phyloP scores from a whole-genome alignment of 2,888 invertebrate species.

The Eilema griseolum region DNA sequence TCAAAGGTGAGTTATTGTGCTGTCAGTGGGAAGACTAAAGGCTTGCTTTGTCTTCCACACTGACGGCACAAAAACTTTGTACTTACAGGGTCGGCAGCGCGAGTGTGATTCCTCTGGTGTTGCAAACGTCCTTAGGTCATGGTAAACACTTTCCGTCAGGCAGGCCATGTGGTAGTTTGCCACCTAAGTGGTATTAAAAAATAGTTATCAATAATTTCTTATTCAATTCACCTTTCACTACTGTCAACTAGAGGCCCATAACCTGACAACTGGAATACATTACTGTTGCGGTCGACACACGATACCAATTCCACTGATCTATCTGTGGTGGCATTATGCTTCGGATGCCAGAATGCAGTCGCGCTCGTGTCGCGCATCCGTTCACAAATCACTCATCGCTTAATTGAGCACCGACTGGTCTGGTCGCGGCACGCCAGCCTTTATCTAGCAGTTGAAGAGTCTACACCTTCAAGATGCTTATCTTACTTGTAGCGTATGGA shows the following conservation, averaged over 20 bases:
- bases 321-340: conserved; percentile 23
- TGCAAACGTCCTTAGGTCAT: no score
- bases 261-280: neutral
- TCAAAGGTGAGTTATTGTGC: no score
- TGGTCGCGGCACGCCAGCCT: conserved; percentile 37
- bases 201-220: neutral
- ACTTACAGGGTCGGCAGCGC: no score
- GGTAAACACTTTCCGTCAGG: no score
- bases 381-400: conserved; percentile 60
- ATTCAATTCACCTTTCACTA: neutral
- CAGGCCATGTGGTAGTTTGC: no score
- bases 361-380: conserved; percentile 50
- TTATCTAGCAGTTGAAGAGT: conserved; percentile 44
- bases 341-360: conserved; percentile 53
- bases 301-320: neutral
- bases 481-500: neutral
- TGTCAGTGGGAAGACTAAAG: no score
- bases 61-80: no score
- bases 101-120: no score
- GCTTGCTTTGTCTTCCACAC: no score
- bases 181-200: no score
- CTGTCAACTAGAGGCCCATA: neutral
- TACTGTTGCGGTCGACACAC: neutral
- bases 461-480: conserved; percentile 14
- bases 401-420: conserved; percentile 49